A percentile compares a stretch with the other conserved stretches of the same genome.
phyloP scores from a whole-genome alignment of 2,113 vertebrate genomes.

The Ancistrus triradiatus region DNA sequence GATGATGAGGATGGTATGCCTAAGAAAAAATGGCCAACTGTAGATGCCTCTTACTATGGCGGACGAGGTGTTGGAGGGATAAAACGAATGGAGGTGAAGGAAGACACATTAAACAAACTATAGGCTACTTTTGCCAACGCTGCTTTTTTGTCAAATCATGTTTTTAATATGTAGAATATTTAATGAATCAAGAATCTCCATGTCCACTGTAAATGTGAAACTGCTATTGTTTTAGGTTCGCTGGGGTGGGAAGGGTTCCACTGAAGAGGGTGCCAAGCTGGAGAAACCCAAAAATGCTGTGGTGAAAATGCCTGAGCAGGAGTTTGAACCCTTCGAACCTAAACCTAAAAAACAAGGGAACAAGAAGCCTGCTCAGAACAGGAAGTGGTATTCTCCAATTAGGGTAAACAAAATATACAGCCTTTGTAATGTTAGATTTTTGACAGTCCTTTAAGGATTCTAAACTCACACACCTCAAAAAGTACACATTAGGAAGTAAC shows the following conservation, averaged over 20 bases:
- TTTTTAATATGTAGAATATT: too few relatives aligned
- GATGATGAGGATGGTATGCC: slow-evolving; percentile 82
- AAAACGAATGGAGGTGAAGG: slow-evolving; percentile 84
- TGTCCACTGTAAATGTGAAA: too few relatives aligned
- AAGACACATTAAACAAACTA: too few relatives aligned
- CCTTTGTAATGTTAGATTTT: too few relatives aligned
- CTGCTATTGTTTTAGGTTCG: slow-evolving; percentile 69
- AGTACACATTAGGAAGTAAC: too few relatives aligned
- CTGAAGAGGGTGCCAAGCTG: slow-evolving; percentile 87
- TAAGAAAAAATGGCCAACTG: slow-evolving; percentile 86
- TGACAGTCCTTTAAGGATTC: too few relatives aligned
- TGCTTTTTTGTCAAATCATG: too few relatives aligned
- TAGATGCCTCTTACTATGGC: slow-evolving; percentile 85
- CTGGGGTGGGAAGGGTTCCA: slow-evolving; percentile 88
- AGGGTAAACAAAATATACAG: slow-evolving; percentile 55
- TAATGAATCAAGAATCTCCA: too few relatives aligned
- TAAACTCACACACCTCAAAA: too few relatives aligned
- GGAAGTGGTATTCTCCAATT: slow-evolving; percentile 89
- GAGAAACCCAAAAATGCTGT: slow-evolving; percentile 90
- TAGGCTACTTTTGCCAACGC: too few relatives aligned
- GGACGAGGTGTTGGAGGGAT: slow-evolving; percentile 83
- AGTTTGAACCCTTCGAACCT: slow-evolving; percentile 84
- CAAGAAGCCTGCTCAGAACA: slow-evolving; percentile 70
- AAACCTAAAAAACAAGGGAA: slow-evolving; percentile 75
- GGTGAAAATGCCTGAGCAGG: slow-evolving; percentile 87